Evolutionary conservation across 2,113 vertebrate species (phyloP).

Genomic region (Melospiza georgiana): DNA sequence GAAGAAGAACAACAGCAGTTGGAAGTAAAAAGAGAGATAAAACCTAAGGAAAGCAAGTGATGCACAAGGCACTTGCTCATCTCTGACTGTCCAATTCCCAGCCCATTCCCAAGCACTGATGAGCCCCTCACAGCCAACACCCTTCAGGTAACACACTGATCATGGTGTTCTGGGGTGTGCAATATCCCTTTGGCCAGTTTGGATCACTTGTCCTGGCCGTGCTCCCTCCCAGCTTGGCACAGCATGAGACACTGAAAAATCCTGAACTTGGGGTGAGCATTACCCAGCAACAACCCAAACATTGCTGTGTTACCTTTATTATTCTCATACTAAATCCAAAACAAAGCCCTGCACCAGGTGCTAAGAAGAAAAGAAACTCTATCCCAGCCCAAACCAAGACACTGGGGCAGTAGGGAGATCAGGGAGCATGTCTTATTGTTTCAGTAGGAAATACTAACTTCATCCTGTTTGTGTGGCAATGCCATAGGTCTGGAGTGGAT

Average conservation of each 20-base stretch:
- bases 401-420: not conserved
- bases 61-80: accelerated
- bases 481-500: not conserved
- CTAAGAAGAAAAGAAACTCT: not conserved
- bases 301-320: not conserved
- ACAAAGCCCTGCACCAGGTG: not conserved
- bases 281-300: not conserved
- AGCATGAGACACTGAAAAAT: not conserved
- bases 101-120: accelerated
- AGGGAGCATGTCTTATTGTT: not conserved
- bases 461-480: not conserved
- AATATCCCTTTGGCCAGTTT: not conserved
- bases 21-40: not conserved
- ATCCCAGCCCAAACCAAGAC: not conserved
- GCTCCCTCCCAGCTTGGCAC: not conserved
- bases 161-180: not conserved
- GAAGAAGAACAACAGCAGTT: not conserved
- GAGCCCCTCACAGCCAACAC: not conserved
- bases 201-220: accelerated
- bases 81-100: not conserved
- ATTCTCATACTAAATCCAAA: not conserved
- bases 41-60: not conserved
- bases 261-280: not conserved
- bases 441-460: not conserved
- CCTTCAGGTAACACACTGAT: not conserved